phyloP scores from a whole-genome alignment of 2,113 vertebrate genomes.

The Oncorhynchus masou region DNA sequence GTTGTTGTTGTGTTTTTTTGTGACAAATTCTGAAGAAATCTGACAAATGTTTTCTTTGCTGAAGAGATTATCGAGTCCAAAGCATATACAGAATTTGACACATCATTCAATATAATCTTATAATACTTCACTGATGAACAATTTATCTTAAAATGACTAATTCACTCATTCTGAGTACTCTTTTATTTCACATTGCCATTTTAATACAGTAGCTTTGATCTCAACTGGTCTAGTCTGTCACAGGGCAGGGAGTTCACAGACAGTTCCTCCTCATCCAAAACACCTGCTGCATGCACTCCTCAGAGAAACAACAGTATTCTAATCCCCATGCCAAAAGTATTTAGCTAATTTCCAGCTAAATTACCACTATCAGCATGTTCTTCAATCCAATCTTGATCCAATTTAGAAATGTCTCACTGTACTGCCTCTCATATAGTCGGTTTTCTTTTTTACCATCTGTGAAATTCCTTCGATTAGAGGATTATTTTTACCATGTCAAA shows the following conservation, averaged over 20 bases:
- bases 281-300: constrained; percentile 11
- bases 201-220: constrained; percentile 10
- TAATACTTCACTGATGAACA: too few relatives aligned
- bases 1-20: too few relatives aligned
- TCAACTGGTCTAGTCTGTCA: background rate
- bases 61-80: too few relatives aligned
- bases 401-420: constrained; percentile 1
- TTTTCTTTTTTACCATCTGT: constrained; percentile 19
- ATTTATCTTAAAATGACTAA: too few relatives aligned
- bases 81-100: too few relatives aligned
- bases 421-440: background rate
- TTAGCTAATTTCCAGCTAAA: constrained; percentile 7
- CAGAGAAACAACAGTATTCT: background rate
- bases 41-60: too few relatives aligned
- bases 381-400: background rate
- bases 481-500: constrained; percentile 23
- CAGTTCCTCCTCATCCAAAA: background rate
- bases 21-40: too few relatives aligned
- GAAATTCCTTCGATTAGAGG: constrained; percentile 11
- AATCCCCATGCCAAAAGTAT: constrained; percentile 1
- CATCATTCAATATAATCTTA: too few relatives aligned
- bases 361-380: constrained; percentile 4
- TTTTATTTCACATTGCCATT: background rate
- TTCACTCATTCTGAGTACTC: too few relatives aligned
- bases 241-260: background rate